Evolutionary conservation across 2,797 vertebrate species (phyloP), one percentile per base, ranked within the genome.

Genomic region (Notamacropus eugenii): DNA sequence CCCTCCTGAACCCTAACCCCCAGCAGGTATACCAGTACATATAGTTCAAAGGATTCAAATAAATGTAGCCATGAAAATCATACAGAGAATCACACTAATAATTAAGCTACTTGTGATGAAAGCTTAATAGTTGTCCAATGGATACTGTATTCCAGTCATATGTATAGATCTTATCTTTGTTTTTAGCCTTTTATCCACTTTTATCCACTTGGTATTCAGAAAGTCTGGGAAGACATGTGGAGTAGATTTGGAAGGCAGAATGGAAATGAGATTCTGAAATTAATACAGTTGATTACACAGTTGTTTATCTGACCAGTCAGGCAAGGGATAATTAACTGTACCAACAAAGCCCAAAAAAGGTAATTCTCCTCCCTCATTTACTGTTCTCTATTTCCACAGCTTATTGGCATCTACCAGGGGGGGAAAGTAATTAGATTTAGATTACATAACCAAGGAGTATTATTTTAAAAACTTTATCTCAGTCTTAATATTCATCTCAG

Each of bases 381-480:
- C 54, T 82, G 13, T 40, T 9, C 4, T n/a, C 28, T 93, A 58
- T 82, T 59, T 94, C 87, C 82, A 95, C 0, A 95, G 59, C 22
- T 52, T 52, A 67, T 3, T 54, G 91, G 34, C 90, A 59, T 82
- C 50, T 59, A 31, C 22, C 29, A 40, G 87, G 16, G 46, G 46
- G 55, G 90, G 92, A 54, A 92, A 3, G 67, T 67, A 58, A 55
- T 24, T n/a, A n/a, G n/a, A n/a, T 67, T 90, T 90, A 50, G 16
- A 10, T 34, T 92, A 50, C 28, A 82, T 29, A 92, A 62, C 34
- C 46, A 59, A 31, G 59, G 50, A 90, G 16, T 59, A 46, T 93
- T 54, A 90, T 74, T 90, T 92, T 95, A 40, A 90, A 58, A 93
- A 56, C 54, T 95, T 92, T 90, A 58, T 50, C n/a, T 82, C 34